Evolutionary conservation across 2,113 vertebrate species (phyloP), one percentile per base, ranked within the genome.

Genomic region (Etheostoma spectabile): DNA sequence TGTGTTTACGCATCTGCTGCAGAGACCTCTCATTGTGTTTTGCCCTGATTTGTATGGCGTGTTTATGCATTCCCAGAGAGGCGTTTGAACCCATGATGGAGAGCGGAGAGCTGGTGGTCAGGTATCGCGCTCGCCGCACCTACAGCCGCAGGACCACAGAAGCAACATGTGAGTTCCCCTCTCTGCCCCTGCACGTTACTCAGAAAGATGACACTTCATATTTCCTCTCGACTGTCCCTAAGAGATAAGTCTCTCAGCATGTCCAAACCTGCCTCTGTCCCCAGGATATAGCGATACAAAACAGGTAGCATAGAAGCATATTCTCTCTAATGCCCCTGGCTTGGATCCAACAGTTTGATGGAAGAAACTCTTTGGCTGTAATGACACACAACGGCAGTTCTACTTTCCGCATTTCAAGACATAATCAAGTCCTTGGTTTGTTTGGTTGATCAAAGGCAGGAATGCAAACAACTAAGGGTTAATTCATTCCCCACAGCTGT

Each of bases 121-220:
- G 96, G 33, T 98, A 98, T 81, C 95, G 95, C 0, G 97, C 96
- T 18, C 96, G 96, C 21, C 96, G 96, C 78, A 96, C 97, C 0
- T 98, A 97, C 93, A 97, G 97, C 86, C 96, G 97, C 6, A 93
- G 97, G 63, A 97, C 96, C 7, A 96, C 96, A 0, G 97, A 97
- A 82, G 96, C 97, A 57, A 97, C 96, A 15, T 24, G 97, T 98
- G 88, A 97, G 97, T 96, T 71, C 51, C 21, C 2, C 11, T 21
- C 46, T 56, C 48, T 65, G 52, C 30, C 38, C n/a, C 15, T 22
- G 18, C 77, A 57, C 27, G 74, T 46, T 3, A 11, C 35, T 22
- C 35, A 22, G 59, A 62, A 79, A 74, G 38, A 38, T 5, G 42
- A 69, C 38, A 61, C 77, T 61, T 53, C 8, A 15, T 22, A 21